phyloP scores from a whole-genome alignment of 2,797 vertebrate species.

The Cryptoblepharus egeriae region DNA sequence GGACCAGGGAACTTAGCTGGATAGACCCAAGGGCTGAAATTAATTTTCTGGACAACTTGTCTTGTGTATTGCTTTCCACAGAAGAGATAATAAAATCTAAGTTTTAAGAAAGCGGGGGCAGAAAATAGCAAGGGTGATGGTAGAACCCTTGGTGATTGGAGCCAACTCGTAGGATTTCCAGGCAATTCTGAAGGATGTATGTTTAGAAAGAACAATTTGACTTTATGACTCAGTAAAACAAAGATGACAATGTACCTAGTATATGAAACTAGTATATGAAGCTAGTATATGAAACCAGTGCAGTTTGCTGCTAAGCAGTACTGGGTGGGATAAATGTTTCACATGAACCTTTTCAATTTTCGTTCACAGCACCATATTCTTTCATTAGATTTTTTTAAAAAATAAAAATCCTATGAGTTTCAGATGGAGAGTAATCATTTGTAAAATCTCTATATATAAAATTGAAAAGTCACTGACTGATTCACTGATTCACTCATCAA shows the following conservation, averaged over 20 bases:
- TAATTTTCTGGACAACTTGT: neutral
- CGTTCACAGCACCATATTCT: neutral
- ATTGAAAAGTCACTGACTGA: too few relatives aligned
- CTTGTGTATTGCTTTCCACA: neutral
- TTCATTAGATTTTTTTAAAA: neutral
- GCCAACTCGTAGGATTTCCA: neutral
- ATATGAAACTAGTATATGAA: neutral
- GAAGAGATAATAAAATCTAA: conserved; percentile 18
- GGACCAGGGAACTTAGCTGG: conserved; percentile 3
- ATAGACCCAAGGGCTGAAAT: neutral
- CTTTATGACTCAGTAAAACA: neutral
- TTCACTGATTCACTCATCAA: too few relatives aligned
- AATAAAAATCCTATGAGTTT: neutral
- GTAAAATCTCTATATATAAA: too few relatives aligned
- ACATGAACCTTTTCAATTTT: neutral
- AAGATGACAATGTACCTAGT: too few relatives aligned
- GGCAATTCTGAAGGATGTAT: neutral
- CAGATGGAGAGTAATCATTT: neutral
- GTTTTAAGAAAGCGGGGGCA: neutral
- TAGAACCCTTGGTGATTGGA: neutral
- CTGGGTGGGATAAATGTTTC: neutral
- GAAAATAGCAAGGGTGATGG: neutral
- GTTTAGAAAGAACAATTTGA: neutral
- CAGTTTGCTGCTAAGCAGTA: neutral
- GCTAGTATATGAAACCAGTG: neutral